These are phyloP conservation scores for Archegozetes longisetosus DNA, from an alignment of 1,140 invertebrate species.

Conservation along the genomic window DNA sequence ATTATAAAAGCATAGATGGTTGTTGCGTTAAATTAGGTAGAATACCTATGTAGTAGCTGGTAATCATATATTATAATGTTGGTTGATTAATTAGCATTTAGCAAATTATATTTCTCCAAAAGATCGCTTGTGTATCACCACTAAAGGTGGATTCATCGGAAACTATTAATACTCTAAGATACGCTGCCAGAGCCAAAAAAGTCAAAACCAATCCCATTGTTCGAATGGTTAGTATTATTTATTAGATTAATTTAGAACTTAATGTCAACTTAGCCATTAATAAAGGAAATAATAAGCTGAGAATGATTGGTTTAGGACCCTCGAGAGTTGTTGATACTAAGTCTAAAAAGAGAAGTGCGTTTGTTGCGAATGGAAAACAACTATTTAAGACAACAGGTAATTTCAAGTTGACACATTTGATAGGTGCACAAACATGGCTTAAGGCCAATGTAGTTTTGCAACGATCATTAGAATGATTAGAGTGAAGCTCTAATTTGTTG, in stretches of 20 bases:
- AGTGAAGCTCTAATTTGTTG: background rate
- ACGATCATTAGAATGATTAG: background rate
- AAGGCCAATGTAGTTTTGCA: constrained; percentile 12
- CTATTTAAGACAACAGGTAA: constrained; percentile 49
- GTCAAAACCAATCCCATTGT: constrained; percentile 75
- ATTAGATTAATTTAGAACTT: background rate
- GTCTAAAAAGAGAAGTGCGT: constrained; percentile 68
- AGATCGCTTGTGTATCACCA: constrained; percentile 85
- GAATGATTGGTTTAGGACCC: constrained; percentile 49
- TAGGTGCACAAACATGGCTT: background rate
- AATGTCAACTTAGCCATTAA: background rate
- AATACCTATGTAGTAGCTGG: no score
- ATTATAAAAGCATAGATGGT: no score
- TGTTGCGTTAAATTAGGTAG: no score
- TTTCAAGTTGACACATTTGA: background rate
- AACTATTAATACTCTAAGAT: constrained; percentile 75
- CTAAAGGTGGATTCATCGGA: constrained; percentile 69
- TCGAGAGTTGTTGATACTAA: constrained; percentile 72
- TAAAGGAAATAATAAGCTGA: background rate
- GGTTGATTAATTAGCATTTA: no score
- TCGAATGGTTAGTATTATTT: constrained; percentile 57
- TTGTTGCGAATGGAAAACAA: constrained; percentile 81
- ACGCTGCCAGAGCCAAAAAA: constrained; percentile 67
- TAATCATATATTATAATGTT: no score
- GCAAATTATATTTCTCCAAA: no score